A percentile compares a stretch with the other conserved stretches of the same genome.
These are phyloP conservation scores for Polymixis lichenea DNA, from an alignment of 2,888 invertebrate genomes.

Conservation along the genomic window DNA sequence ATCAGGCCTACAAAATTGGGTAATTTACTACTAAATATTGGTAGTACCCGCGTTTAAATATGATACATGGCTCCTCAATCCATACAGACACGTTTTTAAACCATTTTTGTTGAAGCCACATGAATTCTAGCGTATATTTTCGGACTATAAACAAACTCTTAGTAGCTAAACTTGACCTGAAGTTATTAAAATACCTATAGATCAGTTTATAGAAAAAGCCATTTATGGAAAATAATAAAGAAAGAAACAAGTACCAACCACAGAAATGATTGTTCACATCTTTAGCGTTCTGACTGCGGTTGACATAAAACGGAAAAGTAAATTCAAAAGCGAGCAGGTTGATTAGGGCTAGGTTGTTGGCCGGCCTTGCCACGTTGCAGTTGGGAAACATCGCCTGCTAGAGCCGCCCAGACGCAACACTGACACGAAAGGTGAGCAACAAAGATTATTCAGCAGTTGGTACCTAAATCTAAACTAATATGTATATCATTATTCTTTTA, in stretches of 20 bases:
- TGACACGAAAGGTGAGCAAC: conserved; percentile 37
- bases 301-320: conserved; percentile 41
- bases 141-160: neutral
- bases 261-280: conserved; percentile 38
- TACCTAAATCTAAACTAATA: neutral
- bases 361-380: conserved; percentile 62
- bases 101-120: neutral
- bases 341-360: conserved; percentile 60
- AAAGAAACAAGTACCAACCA: conserved; percentile 37
- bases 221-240: conserved; percentile 23
- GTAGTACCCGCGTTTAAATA: no score
- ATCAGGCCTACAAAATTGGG: no score
- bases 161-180: neutral
- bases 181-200: neutral
- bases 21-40: no score
- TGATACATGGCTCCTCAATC: no score
- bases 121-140: neutral
- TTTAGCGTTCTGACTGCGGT: conserved; percentile 48
- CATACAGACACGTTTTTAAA: neutral
- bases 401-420: conserved; percentile 32
- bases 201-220: conserved; percentile 6
- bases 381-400: conserved; percentile 45
- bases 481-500: no score
- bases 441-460: conserved; percentile 20
- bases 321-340: conserved; percentile 43